Evolutionary conservation across 2,113 vertebrate species (phyloP), one percentile per base, ranked within the genome.

Genomic region (Megatriorchis doriae): DNA sequence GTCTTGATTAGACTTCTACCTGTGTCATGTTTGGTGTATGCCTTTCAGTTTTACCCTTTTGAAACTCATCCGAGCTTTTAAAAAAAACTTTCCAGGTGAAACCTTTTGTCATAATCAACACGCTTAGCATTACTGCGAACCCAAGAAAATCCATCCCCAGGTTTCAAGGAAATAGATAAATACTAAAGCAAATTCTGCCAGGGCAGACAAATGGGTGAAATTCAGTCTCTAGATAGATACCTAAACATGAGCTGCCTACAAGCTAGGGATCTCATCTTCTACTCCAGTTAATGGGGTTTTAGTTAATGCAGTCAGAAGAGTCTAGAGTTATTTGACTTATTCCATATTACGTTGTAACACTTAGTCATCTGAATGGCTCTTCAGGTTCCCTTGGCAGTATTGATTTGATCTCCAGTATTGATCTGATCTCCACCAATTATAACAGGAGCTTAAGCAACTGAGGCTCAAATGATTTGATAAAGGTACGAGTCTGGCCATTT

Each of bases 11-110:
- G 50, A 45, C 31, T 77, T 47, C 20, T 1, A 68, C 26, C 14
- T 0, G 0, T 32, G 19, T 38, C 31, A 59, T 6, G 12, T 68
- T 58, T n/a, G 27, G 10, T 16, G 32, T 13, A 21, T 23, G 18
- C 13, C 15, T 53, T 71, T 66, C 48, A 40, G 6, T 68, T 89
- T 65, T 16, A 56, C 7, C 3, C 10, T 42, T 80, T 3, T 34
- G n/a, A 77, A 77, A 62, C 6, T 47, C 26, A 38, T 16, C 7
- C 29, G 42, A 74, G 26, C 16, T 66, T 78, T 45, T 38, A 20
- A 68, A 56, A 56, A 43, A 23, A 4, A 16, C n/a, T 56, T 56
- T 25, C 10, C n/a, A 52, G 79, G 40, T 19, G 15, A 50, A 56
- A 59, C 17, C 10, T 81, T 79, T 47, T n/a, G 13, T 63, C 53